phyloP scores from a whole-genome alignment of 1,140 invertebrate species.

The Lordiphosa clarofinis region DNA sequence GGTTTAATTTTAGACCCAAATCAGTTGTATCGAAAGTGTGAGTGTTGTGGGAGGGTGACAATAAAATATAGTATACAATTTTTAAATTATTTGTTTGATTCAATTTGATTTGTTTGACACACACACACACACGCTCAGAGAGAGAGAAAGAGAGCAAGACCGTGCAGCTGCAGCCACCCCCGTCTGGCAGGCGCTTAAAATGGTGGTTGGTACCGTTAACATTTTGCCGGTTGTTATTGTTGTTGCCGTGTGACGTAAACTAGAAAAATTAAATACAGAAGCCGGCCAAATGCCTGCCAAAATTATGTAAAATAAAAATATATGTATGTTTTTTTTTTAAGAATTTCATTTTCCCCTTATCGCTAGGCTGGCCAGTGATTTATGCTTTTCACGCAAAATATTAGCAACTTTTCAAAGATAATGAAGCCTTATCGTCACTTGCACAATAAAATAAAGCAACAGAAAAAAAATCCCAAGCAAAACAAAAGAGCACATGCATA shows the following conservation, averaged over 20 bases:
- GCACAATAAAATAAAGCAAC: constrained; percentile 10
- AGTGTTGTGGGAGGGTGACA: constrained; percentile 6
- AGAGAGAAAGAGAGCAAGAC: constrained; percentile 5
- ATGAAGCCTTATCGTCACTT: constrained; percentile 34
- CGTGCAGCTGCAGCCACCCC: constrained; percentile 34
- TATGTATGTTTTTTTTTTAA: background rate
- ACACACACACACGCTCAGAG: background rate
- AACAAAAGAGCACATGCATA: constrained; percentile 49
- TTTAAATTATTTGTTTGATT: constrained; percentile 25
- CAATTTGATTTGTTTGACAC: constrained; percentile 6
- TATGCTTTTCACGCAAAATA: constrained; percentile 19
- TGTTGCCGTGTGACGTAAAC: constrained; percentile 40
- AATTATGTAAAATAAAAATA: constrained; percentile 36
- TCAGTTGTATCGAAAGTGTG: constrained; percentile 55
- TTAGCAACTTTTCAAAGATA: constrained; percentile 12
- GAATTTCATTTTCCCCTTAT: constrained; percentile 35
- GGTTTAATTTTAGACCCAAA: constrained; percentile 64
- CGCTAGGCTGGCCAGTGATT: constrained; percentile 36
- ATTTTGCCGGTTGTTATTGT: constrained; percentile 53
- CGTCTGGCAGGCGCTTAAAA: constrained; percentile 29
- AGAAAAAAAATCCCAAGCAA: constrained; percentile 39
- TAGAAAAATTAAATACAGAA: constrained; percentile 20
- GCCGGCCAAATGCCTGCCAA: constrained; percentile 23
- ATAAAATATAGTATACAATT: constrained; percentile 10
- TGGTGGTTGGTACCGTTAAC: constrained; percentile 62